Evolutionary conservation across 2,888 invertebrate genomes (phyloP), one percentile per base, ranked within the genome.

Genomic region (Ecliptopera silaceata): DNA sequence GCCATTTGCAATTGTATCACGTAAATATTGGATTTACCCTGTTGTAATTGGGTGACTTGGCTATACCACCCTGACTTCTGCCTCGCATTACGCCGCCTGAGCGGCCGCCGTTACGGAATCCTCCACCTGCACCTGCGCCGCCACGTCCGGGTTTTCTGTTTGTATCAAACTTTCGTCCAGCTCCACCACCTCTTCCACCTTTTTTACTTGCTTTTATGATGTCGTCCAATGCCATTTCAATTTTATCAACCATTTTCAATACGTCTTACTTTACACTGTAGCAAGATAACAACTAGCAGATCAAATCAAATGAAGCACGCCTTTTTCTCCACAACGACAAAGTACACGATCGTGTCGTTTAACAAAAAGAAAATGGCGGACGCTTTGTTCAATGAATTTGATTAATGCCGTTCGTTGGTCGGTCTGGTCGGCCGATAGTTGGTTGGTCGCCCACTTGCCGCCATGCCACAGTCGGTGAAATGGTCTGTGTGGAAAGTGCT

Each of bases 221-320:
- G 72, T 99, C 99, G 84, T 99, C 99, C 70, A 99, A 93, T 79
- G 98, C 98, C 97, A 98, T 96, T 88, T 99, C 98, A 86, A 99
- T 97, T 93, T 97, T 97, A 80, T 97, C 97, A 75, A 95, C 96
- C 97, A 97, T 97, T 87, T 92, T 95, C 11, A 17, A 52, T 70
- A 51, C 3, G 26, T 15, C 6, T 20, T 17, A 17, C 11, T 47
- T 36, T 49, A 34, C 20, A 38, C 8, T 38, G 26, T 38, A 8
- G 8, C 3, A 17, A 8, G 10, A 10, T 13, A n/a, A 41, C 6
- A 10, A 22, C 15, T 13, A 38, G 11, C 34, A 42, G 32, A 34
- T 34, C 22, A 17, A 36, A 36, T 13, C 11, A 26, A 36, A 50
- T 26, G 10, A 26, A 2, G 26, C 31, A 31, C 11, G 13, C 13